Evolutionary conservation across 92 coral and sea anemone genomes (phyloP).

Genomic region (Palythoa caribaeorum): DNA sequence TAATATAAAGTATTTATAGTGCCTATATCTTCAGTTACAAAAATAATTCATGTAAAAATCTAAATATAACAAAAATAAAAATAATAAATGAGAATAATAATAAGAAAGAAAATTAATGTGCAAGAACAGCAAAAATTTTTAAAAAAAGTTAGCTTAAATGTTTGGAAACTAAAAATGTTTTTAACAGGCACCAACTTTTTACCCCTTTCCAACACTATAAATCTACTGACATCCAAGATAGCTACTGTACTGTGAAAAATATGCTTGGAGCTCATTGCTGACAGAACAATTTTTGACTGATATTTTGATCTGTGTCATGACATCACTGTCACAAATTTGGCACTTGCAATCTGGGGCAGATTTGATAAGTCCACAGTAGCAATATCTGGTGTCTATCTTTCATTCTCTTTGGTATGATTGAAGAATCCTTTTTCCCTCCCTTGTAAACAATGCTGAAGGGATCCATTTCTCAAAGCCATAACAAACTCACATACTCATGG

Average conservation of each 20-base stretch:
- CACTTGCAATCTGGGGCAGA: constrained; percentile 47
- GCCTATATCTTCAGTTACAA: not conserved
- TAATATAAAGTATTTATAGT: constrained; percentile 16
- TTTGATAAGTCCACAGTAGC: constrained; percentile 67
- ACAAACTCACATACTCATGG: constrained; percentile 66
- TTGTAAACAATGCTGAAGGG: constrained; percentile 60
- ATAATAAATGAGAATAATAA: constrained; percentile 14
- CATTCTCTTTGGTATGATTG: constrained; percentile 57
- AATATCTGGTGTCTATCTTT: constrained; percentile 40
- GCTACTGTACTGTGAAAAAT: constrained; percentile 20
- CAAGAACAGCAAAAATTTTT: not conserved
- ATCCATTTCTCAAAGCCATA: constrained; percentile 65
- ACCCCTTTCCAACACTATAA: constrained; percentile 11
- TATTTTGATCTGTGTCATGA: constrained; percentile 52
- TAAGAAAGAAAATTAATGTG: not conserved
- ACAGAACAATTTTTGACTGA: constrained; percentile 39
- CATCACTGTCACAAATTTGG: constrained; percentile 59
- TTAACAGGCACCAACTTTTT: constrained; percentile 16
- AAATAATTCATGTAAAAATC: not conserved
- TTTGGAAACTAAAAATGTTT: not conserved
- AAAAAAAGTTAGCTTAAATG: not conserved
- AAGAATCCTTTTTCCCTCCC: constrained; percentile 49
- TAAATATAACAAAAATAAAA: constrained; percentile 1
- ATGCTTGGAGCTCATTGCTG: constrained; percentile 24
- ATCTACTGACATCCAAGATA: constrained; percentile 19